Base-by-base conservation (phyloP, 2,888 invertebrate species). In the Drosophila ustulata region DNA sequence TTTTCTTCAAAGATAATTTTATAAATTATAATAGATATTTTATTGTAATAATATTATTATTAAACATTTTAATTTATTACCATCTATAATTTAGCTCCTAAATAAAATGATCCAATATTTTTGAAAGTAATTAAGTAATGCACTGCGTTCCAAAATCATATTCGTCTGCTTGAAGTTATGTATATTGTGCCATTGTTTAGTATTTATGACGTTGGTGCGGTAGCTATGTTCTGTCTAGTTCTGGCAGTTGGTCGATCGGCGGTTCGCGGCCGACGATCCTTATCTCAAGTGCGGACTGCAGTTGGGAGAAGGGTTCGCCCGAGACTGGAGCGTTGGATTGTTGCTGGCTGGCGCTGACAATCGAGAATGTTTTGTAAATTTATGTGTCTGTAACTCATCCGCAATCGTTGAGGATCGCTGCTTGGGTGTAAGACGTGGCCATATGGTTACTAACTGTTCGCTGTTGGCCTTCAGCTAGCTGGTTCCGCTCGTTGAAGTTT, bases 401-500 rank as follows among this genome's bases (percentile, higher is more conserved):
- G 43, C 63, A 68, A 70, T 80, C 61, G 80, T 52, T 30, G 39
- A 13, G 13, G 53, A 18, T 28, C 25, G 9, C 39, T 39, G 13
- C 23, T 51, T 23, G 34, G 11, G 34, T 56, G 46, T 56, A 47
- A 47, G 45, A 37, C 55, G n/a, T 39, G 5, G 76, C 88, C 83
- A 83, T 75, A 83, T 83, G 39, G 39, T 9, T 13, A 13, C 4
- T 39, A 13, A 4, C 34, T 34, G 9, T n/a, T 37, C 6, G 88
- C 43, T 72, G 70, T 18, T 18, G 18, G 18, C 18, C 18, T 18
- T 59, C 45, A 6, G 30, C 4, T 32, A 11, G 43, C 50, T 71
- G 86, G 90, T 91, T 91, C 83, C 90, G 90, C 88, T 89, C 76
- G 72, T 87, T 80, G 82, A 86, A 86, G 88, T 83, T 86, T 71